A percentile compares a stretch with the other conserved stretches of the same genome.
phyloP scores from a whole-genome alignment of 92 coral and sea anemone species.

The Nematostella vectensis region DNA sequence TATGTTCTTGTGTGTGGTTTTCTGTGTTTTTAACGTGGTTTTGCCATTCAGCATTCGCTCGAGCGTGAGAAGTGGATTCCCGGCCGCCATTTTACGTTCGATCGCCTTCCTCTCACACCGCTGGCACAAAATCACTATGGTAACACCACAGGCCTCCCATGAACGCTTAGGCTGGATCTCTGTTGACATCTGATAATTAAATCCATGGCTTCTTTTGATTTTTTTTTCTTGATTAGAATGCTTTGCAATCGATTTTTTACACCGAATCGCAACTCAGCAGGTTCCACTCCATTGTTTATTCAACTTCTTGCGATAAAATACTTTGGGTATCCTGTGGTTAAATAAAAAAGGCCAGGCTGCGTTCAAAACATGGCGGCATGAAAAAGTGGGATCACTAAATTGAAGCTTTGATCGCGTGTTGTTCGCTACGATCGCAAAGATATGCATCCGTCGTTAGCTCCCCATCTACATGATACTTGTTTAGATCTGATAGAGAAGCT shows the following conservation, averaged over 20 bases:
- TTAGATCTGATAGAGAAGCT: conserved; percentile 68
- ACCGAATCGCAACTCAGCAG: not conserved
- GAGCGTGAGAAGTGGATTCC: conserved; percentile 57
- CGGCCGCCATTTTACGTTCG: conserved; percentile 99
- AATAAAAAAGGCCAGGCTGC: not conserved
- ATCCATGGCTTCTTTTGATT: not conserved
- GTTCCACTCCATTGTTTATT: too few species aligned
- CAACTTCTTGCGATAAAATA: too few species aligned
- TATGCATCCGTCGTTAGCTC: conserved; percentile 87
- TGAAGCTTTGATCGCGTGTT: too few species aligned
- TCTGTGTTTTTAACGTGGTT: conserved; percentile 87
- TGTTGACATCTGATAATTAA: too few species aligned
- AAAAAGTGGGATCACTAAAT: too few species aligned
- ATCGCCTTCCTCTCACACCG: too few species aligned
- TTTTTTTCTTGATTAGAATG: not conserved
- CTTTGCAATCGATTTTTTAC: not conserved
- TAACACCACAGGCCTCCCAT: too few species aligned
- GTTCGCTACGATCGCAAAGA: too few species aligned
- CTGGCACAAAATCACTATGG: too few species aligned
- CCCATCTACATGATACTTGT: conserved; percentile 82
- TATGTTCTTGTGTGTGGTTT: conserved; percentile 77
- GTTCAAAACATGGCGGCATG: not conserved
- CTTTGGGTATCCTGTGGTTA: too few species aligned
- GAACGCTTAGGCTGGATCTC: too few species aligned
- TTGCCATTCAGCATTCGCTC: conserved; percentile 91